Percentiles rank a stretch among this genome's conserved stretches.
phyloP scores from a whole-genome alignment of 2,113 vertebrate genomes.

The Oceanites oceanicus region DNA sequence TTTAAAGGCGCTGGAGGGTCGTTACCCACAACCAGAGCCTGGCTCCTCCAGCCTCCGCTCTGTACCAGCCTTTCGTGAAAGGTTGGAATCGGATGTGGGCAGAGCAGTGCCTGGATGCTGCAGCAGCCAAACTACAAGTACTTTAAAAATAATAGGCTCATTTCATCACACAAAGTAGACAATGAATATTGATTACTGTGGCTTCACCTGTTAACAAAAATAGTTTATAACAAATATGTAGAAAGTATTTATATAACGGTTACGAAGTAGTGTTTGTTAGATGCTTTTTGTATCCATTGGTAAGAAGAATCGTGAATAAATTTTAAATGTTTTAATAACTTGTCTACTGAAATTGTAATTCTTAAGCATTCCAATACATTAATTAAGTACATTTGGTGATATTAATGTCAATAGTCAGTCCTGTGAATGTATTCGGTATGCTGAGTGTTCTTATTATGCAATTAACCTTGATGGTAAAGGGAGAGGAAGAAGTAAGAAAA shows the following conservation, averaged over 20 bases:
- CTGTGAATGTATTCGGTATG: not conserved
- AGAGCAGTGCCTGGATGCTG: not conserved
- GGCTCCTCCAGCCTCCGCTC: not conserved
- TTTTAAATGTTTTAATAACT: not conserved
- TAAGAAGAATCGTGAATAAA: not conserved
- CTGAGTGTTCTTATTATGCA: not conserved
- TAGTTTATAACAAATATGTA: not conserved
- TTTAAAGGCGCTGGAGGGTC: accelerated
- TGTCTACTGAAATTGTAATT: not conserved
- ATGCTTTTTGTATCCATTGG: not conserved
- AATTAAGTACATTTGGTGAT: not conserved
- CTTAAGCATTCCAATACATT: not conserved
- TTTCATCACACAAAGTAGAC: accelerated
- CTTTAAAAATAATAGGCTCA: too few relatives aligned
- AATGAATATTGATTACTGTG: accelerated
- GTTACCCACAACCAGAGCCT: accelerated
- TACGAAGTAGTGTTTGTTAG: not conserved
- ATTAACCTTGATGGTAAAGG: not conserved
- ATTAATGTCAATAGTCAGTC: not conserved
- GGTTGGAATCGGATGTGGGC: not conserved
- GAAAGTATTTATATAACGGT: accelerated
- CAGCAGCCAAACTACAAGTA: not conserved
- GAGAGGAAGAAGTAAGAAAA: not conserved
- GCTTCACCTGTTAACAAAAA: not conserved
- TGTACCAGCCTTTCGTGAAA: accelerated